Base-by-base conservation (phyloP, 2,113 vertebrate species). In the Sardina pilchardus region DNA sequence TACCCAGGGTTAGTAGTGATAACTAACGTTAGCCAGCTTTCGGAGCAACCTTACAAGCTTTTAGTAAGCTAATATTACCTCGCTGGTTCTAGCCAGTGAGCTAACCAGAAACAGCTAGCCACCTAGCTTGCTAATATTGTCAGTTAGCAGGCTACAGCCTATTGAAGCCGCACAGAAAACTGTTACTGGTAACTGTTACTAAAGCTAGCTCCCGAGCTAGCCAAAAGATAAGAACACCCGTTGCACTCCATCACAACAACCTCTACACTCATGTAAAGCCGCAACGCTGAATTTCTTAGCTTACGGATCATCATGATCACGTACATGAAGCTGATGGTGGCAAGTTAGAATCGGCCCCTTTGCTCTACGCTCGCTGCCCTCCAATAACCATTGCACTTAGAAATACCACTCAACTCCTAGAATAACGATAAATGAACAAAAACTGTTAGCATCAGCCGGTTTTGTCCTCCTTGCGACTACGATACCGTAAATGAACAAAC, bases 381-480 rank as follows among this genome's bases (percentile, higher is more conserved):
- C 85, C 84, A 88, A 86, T 88, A 84, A 75, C 86, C 90, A 81
- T 67, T 80, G 85, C 86, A 90, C 89, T 90, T 81, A 84, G 86
- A 85, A 93, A 93, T 85, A 94, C 85, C 86, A 87, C 90, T 85
- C 89, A 95, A 95, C 94, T 95, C 94, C 92, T 91, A 93, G 93
- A 94, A 94, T 91, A 94, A 95, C 91, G 93, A 93, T 67, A 92
- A 90, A 92, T 84, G 91, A 89, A 89, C 84, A 84, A 90, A 92
- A 91, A 89, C 86, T 89, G 10, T n/a, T 53, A 36, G 82, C 81
- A 47, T n/a, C 56, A 78, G 88, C 75, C 80, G 87, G 84, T 44
- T 86, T 83, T 83, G 47, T 82, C 84, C 47, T 45, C 63, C 24
- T 83, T 12, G 19, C 87, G 83, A 84, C 85, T 45, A 71, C 81